phyloP scores from a whole-genome alignment of 1,140 invertebrate genomes.

The Chironomus tepperi region DNA sequence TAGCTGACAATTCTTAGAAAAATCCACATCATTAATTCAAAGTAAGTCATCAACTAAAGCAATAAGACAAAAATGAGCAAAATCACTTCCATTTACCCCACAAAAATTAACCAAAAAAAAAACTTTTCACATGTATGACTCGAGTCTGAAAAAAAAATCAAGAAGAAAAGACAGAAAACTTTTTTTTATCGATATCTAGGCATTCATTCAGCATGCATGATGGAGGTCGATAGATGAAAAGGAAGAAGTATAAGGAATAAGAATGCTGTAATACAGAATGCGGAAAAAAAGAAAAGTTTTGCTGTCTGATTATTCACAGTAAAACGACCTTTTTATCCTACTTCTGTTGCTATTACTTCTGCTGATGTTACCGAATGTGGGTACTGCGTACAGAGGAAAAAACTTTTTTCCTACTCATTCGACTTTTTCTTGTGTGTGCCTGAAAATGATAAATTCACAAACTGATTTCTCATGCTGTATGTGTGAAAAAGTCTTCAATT shows the following conservation, averaged over 20 bases:
- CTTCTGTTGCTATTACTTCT: not conserved
- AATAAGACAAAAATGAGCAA: too few relatives aligned
- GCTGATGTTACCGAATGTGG: not conserved
- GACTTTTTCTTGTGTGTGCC: not conserved
- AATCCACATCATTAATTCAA: too few relatives aligned
- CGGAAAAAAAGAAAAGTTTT: not conserved
- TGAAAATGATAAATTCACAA: conserved; percentile 14
- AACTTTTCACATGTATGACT: not conserved
- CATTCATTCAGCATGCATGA: conserved; percentile 5
- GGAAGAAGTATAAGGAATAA: not conserved
- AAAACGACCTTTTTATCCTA: not conserved
- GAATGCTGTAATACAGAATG: too few relatives aligned
- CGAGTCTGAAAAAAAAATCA: not conserved
- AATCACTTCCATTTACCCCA: too few relatives aligned
- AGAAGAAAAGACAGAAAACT: not conserved
- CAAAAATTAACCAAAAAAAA: not conserved
- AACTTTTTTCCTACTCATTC: too few relatives aligned
- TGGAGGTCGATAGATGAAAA: not conserved
- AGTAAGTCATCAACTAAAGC: too few relatives aligned
- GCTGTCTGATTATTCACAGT: not conserved
- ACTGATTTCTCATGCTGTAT: not conserved
- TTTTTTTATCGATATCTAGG: not conserved
- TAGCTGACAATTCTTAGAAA: too few relatives aligned
- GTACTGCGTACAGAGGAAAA: not conserved
- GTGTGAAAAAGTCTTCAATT: not conserved